Evolutionary conservation across 2,113 vertebrate genomes (phyloP).

Genomic region (Pterocles orientalis): DNA sequence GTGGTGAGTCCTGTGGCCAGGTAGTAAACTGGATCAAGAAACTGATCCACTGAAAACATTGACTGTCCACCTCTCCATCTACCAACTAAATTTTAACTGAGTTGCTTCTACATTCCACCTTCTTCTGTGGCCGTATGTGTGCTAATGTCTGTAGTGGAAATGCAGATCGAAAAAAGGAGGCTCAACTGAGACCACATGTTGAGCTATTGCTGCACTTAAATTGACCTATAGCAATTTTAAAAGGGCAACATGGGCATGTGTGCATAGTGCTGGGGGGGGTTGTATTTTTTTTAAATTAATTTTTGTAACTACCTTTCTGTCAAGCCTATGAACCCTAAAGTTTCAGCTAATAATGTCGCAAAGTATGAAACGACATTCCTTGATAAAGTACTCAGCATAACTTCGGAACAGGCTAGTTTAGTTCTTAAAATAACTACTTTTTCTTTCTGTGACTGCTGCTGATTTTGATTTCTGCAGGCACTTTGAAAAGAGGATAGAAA

Average conservation of each 20-base stretch:
- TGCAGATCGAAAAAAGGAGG: background rate
- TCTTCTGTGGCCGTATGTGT: background rate
- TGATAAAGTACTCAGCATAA: background rate
- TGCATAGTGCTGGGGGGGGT: background rate
- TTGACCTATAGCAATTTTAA: background rate
- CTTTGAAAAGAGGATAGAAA: background rate
- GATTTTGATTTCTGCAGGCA: background rate
- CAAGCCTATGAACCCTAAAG: background rate
- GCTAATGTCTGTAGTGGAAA: background rate
- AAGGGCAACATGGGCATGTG: background rate
- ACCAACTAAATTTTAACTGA: background rate
- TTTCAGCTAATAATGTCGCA: background rate
- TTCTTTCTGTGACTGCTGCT: background rate
- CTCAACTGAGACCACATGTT: fast-evolving
- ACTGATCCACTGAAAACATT: background rate
- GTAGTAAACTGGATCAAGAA: background rate
- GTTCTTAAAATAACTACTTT: background rate
- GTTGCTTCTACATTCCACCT: background rate
- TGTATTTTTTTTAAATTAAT: background rate
- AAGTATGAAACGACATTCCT: background rate
- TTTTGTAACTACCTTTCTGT: background rate
- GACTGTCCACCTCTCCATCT: fast-evolving
- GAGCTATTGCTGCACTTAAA: background rate
- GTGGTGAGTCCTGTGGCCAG: background rate
- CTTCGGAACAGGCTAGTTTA: background rate